Base-by-base conservation (phyloP, 2,888 invertebrate genomes). In the Rhagophthalmus giganteus region DNA sequence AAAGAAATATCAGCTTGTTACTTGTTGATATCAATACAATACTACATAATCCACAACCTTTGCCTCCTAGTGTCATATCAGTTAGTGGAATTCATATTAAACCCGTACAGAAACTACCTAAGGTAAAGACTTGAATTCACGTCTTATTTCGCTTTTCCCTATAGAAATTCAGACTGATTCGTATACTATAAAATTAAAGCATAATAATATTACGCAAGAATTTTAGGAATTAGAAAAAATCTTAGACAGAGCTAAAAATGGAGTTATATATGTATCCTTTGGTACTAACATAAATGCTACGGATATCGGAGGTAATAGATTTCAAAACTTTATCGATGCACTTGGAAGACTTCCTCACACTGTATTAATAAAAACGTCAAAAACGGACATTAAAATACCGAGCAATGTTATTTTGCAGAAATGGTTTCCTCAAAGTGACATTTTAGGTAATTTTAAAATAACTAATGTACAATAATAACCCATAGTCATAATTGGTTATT, bases 361-460 rank as follows among this genome's bases (percentile, higher is more conserved):
- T 12, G 15, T 38, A 13, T 11, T 2, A 14, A 9, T 8, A 13
- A 25, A 25, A 11, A 8, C 9, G 1, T 3, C n/a, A 12, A 38
- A 30, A 9, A 14, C 13, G 2, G 2, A 38, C 9, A 5, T 27
- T 9, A 8, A 64, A 38, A 31, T 71, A 10, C 70, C 74, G 0
- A 39, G 55, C 12, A 74, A 75, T 55, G 70, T 76, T 0, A 62
- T 66, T 38, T 34, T 70, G 1, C 51, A 50, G 10, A 65, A 68
- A 38, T 74, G 72, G 73, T 56, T 71, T 8, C 71, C 74, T 1
- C 74, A 74, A 55, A 68, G 66, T 37, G 73, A 73, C 53, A 61
- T 75, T 30, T 56, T 75, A 32, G 72, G 72, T 62, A 50, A 41
- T 6, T 13, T 31, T 31, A 31, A n/a, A n/a, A n/a, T n/a, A n/a